Base-by-base conservation (phyloP, 2,888 invertebrate species). In the Nemotelus nigrinus region DNA sequence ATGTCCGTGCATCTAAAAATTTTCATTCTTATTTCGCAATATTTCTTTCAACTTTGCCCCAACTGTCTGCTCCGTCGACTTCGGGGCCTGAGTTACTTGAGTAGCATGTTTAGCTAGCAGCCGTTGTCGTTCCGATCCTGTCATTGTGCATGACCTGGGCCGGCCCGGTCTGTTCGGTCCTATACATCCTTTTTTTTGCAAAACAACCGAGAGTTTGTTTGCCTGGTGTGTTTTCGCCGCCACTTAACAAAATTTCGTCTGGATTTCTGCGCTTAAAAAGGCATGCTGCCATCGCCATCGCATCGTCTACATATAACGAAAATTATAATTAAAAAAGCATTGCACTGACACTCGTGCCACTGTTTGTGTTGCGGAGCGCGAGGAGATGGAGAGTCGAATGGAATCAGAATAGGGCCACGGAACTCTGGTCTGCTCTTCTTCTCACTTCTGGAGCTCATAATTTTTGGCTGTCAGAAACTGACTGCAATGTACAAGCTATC, bases 241-340 rank as follows among this genome's bases (percentile, higher is more conserved):
- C 65, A 68, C 68, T 68, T 68, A 44, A 53, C 65, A 41, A 68
- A 68, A 68, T 50, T 68, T 68, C 53, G 50, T 68, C 6, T 7
- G 53, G 68, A 68, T 68, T 50, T 68, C 58, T 25, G 68, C 44
- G 43, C 41, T 25, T 44, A 50, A 68, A 68, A 53, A 68, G 68
- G 8, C 39, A 39, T 10, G 65, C 65, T 6, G 10, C 47, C 43
- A 6, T 10, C 63, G 58, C 44, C 8, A 41, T 7, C 63, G 39
- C 43, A 43, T 5, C 63, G 39, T 25, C 3, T 50, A 44, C 53
- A 48, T 68, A 53, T 6, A 50, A 53, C 68, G 50, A 68, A 68
- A 48, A 68, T 68, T 50, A 68, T 68, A 68, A 68, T 68, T 68
- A 68, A 68, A 68, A 68, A 50, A 39, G 53, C 53, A 68, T 53